Conservation (phyloP, 2,113 vertebrate species). For the Egretta garzetta region DNA sequence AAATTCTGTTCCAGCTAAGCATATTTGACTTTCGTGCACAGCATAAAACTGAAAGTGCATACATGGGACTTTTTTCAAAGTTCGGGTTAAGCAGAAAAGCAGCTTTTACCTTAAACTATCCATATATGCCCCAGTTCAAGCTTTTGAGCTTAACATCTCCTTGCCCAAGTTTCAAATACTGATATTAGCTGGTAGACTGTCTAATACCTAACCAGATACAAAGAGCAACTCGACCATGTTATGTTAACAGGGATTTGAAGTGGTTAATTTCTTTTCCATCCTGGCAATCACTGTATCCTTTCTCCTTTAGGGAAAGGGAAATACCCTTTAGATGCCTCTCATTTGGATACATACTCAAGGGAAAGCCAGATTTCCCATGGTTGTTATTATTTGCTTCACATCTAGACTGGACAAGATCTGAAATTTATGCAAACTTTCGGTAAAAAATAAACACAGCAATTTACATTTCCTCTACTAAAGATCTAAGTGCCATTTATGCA, state of each 20-base stretch:
- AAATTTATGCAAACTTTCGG: background rate
- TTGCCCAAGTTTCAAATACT: background rate
- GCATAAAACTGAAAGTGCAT: conserved; percentile 51
- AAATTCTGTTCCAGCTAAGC: conserved; percentile 51
- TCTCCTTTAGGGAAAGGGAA: background rate
- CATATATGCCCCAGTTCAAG: background rate
- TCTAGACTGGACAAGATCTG: background rate
- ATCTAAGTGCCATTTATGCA: background rate
- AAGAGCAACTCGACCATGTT: background rate
- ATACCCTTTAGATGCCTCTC: background rate
- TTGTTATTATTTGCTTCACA: background rate
- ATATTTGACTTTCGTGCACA: conserved; percentile 3
- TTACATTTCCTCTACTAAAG: background rate
- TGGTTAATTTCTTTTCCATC: background rate
- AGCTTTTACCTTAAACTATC: background rate
- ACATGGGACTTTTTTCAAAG: background rate
- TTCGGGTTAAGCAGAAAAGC: conserved; percentile 39
- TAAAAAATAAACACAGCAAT: background rate
- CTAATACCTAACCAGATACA: background rate
- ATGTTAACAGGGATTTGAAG: background rate
- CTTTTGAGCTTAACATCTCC: background rate
- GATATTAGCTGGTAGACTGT: background rate
- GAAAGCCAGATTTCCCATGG: background rate
- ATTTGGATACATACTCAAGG: background rate
- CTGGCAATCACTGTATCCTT: background rate